A percentile compares a stretch with the other conserved stretches of the same genome.
These are phyloP conservation scores for Drosophila grimshawi DNA, from an alignment of 1,140 invertebrate species.

Conservation along the genomic window DNA sequence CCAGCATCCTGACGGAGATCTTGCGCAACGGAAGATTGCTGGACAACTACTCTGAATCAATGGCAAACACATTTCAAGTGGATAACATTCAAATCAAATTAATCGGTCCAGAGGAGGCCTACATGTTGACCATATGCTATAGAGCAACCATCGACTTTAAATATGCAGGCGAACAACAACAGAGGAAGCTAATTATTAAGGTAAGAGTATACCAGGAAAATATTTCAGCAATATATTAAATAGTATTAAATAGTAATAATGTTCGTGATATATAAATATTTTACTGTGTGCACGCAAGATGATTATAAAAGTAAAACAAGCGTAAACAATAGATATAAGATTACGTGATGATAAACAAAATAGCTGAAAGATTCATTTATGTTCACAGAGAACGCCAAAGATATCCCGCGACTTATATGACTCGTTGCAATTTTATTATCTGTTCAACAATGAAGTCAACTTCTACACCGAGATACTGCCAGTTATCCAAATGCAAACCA, in stretches of 20 bases:
- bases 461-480: constrained; percentile 72
- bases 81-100: constrained; percentile 50
- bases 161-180: constrained; percentile 30
- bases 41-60: constrained; percentile 40
- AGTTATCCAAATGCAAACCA: constrained; percentile 42
- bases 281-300: not conserved
- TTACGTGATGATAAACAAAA: not conserved
- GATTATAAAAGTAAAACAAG: not conserved
- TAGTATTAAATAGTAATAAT: too few species aligned
- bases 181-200: constrained; percentile 66
- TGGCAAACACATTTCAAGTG: constrained; percentile 44
- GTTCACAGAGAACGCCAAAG: constrained; percentile 67
- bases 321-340: not conserved
- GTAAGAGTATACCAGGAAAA: constrained; percentile 26
- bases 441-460: constrained; percentile 71
- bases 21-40: constrained; percentile 45
- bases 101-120: constrained; percentile 69
- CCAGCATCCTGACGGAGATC: constrained; percentile 46
- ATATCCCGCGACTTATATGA: constrained; percentile 52
- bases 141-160: constrained; percentile 48
- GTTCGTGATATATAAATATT: not conserved
- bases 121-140: constrained; percentile 75
- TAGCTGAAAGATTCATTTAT: not conserved
- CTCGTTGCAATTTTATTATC: constrained; percentile 47
- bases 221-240: too few species aligned